Conservation (phyloP, 2,888 invertebrate species). For the Ptilodon capucinus region DNA sequence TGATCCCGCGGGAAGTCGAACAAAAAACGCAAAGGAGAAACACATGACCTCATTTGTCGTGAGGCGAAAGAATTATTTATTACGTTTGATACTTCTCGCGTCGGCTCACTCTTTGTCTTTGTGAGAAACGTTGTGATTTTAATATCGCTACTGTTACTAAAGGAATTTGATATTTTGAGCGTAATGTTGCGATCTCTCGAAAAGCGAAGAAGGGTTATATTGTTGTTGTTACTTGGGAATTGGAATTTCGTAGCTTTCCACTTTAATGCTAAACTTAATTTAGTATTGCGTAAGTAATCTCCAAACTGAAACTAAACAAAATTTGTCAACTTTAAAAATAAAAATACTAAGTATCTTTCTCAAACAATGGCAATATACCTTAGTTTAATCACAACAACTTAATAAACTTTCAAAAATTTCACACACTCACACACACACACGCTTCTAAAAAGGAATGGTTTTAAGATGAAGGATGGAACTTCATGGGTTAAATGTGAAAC, state of each 20-base stretch:
- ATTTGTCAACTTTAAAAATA: too few species aligned
- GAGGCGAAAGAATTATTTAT: conserved; percentile 78
- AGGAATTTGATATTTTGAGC: conserved; percentile 38
- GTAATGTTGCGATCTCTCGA: conserved; percentile 25
- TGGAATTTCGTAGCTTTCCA: conserved; percentile 14
- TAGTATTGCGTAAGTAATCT: conserved; percentile 3
- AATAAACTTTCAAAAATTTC: too few species aligned
- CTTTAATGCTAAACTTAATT: conserved; percentile 24
- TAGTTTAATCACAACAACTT: too few species aligned
- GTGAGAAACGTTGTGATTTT: conserved; percentile 60
- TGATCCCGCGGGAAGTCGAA: conserved; percentile 78
- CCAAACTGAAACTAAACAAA: too few species aligned
- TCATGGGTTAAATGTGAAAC: too few species aligned
- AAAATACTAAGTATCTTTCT: too few species aligned
- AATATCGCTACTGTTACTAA: conserved; percentile 52
- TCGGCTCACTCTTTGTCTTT: conserved; percentile 66
- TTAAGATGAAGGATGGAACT: conserved; percentile 16
- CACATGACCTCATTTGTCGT: conserved; percentile 82
- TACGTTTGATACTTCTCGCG: conserved; percentile 73
- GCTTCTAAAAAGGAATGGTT: conserved; percentile 1
- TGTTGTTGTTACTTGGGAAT: background rate
- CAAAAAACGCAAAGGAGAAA: conserved; percentile 80
- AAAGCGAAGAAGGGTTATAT: conserved; percentile 23
- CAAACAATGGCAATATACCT: too few species aligned
- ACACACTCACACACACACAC: too few species aligned